Base-by-base conservation (phyloP, 2,113 vertebrate species). In the Columba janthina region DNA sequence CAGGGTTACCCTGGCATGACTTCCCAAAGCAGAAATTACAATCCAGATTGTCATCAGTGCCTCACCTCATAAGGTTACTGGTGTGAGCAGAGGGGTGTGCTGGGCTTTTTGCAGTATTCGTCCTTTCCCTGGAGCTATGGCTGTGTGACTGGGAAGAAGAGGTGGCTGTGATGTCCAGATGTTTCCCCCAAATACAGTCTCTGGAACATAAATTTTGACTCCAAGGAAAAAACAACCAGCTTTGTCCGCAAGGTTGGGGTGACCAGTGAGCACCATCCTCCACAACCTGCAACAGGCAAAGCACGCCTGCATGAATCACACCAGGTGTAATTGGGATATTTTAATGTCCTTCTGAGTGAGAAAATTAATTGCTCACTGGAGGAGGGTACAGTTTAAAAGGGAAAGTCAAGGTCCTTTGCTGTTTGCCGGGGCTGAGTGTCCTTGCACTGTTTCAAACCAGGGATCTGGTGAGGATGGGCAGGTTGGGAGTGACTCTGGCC, bases 31-130 rank as follows among this genome's bases (percentile, higher is more conserved):
- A 88, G 75, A 82, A 96, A 78, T 64, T 61, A 32, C 25, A 38
- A 50, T 9, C 12, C 25, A 82, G 36, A 71, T 58, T 36, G 3
- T 58, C 9, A 51, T 18, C 4, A 5, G 8, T 26, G 17, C 32
- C 8, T 69, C 29, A 69, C 7, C 3, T 15, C 6, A 2, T 57
- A 10, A 58, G 17, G 24, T 1, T 44, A 38, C 7, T 1, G 8
- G 24, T 3, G 44, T 53, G 48, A 90, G 25, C 0, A 0, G 17
- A 54, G 13, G 14, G 10, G 3, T 64, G 29, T 11, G 28, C 34
- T 51, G 42, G 34, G 44, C 10, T 71, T 32, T 54, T 34, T 51
- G 77, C 34, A 64, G 22, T 42, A 42, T 51, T 73, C n/a, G 54
- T 4, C 19, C 28, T 84, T 87, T 72, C 13, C 40, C 38, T 51